Evolutionary conservation across 2,888 invertebrate species (phyloP).

Genomic region (Ectemnius cavifrons): DNA sequence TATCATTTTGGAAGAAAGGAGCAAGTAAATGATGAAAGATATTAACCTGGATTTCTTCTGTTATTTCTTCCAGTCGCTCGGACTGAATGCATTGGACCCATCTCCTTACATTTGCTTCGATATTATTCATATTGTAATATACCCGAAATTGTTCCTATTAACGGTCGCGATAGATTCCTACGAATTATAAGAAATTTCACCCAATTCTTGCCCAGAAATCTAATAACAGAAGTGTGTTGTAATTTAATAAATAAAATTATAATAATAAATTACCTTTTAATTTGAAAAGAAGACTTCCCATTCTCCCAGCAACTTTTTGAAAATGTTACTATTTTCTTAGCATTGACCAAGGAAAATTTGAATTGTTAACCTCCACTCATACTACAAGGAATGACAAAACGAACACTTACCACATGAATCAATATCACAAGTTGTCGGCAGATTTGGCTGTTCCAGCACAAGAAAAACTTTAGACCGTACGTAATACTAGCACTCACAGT

Average conservation of each 20-base stretch:
- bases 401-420: too few species aligned
- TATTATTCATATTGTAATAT: constrained; percentile 23
- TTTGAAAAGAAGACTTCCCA: neutral
- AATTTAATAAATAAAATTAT: too few species aligned
- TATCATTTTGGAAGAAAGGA: neutral
- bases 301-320: too few species aligned
- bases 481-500: too few species aligned
- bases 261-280: neutral
- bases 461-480: too few species aligned
- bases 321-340: too few species aligned
- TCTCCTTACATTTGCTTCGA: constrained; percentile 41
- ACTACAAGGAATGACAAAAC: too few species aligned
- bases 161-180: constrained; percentile 7
- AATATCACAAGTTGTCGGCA: too few species aligned
- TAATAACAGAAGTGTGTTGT: too few species aligned
- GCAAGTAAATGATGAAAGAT: neutral
- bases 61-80: constrained; percentile 37
- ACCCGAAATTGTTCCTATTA: constrained; percentile 9
- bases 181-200: neutral
- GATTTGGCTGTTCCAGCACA: too few species aligned
- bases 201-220: too few species aligned
- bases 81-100: constrained; percentile 52
- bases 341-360: neutral
- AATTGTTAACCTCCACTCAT: neutral
- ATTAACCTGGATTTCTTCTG: constrained; percentile 47